Evolutionary conservation across 1,140 invertebrate species (phyloP), one percentile per base, ranked within the genome.

Genomic region (Plutomurus gul): DNA sequence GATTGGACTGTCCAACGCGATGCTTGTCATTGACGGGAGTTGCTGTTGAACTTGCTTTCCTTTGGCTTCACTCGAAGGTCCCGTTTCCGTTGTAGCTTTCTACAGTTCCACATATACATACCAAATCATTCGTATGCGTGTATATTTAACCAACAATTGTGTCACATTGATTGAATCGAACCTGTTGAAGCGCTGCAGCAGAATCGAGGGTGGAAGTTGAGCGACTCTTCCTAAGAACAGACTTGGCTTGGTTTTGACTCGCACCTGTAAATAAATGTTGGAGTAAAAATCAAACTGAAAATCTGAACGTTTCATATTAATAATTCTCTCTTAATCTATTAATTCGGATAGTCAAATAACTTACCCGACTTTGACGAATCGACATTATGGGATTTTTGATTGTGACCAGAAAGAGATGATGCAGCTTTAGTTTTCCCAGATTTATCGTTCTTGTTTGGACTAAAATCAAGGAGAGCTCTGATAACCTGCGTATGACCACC

Each of bases 401-500:
- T 65, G 56, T 65, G 56, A 65, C 56, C 56, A 65, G 56, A 65
- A 65, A 30, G 56, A 65, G 56, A 65, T 65, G 56, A 65, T 30
- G 49, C 36, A 51, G 30, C 39, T 76, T 43, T 39, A 25, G 49
- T 37, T 39, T 75, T 75, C 22, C 73, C 73, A 47, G 39, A 47
- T 43, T 47, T 51, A 47, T 49, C 46, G 20, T 75, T 39, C 71
- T 33, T 65, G 36, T 36, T 92, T 86, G 95, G 94, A 25, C 95
- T 96, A 88, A 95, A 99, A 86, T 99, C 96, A 72, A 99, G 90
- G 65, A 99, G 88, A 78, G 98, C 87, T 87, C 98, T 95, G 25
- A 99, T 97, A 77, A 99, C 96, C 82, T 91, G 92, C 0, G 95
- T 97, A 87, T 99, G 96, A 0, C 97, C 97, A 71, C 96, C 96